Evolutionary conservation across 2,888 invertebrate genomes (phyloP), one percentile per base, ranked within the genome.

Genomic region (Tridacna gigas): DNA sequence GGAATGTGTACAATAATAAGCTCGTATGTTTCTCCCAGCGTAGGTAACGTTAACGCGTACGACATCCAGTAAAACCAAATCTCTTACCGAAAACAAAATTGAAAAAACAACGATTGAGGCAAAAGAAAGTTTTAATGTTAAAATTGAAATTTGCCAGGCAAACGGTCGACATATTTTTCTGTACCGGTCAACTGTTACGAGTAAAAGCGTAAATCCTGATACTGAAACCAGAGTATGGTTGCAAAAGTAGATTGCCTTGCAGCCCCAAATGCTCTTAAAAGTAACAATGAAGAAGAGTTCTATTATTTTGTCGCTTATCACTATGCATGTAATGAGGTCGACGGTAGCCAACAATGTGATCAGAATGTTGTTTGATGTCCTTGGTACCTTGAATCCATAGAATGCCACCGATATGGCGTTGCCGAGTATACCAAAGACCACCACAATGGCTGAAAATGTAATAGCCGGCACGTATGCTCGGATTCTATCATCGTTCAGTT

Each of bases 321-420:
- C 60, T 25, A 82, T 28, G 47, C 82, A 82, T 22, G 82, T 61
- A 4, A 74, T 74, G n/a, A 74, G 22, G 45, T 82, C 82, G 12
- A 63, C 73, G 0, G 25, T 20, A 0, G 82, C 73, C 20, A 82
- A 48, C 9, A 26, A 51, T 0, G 74, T 47, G 11, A 82, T 82
- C 0, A 82, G n/a, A 18, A 45, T 37, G 48, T 73, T 82, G 1
- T 73, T 82, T 0, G 66, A 47, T 0, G 66, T 77, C 37, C 56
- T 73, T 20, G 28, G 51, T n/a, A 63, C 25, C 45, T 77, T 82
- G n/a, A 82, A 82, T 22, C 77, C 82, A 22, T 82, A 81, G 25
- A 69, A 81, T 2, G 25, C 60, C 5, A 76, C 61, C 0, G 80
- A 71, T 15, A 73, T 25, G 15, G 51, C 65, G 61, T 82, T 82